Evolutionary conservation across 2,797 vertebrate genomes (phyloP), one percentile per base, ranked within the genome.

Genomic region (Amniataba percoides): DNA sequence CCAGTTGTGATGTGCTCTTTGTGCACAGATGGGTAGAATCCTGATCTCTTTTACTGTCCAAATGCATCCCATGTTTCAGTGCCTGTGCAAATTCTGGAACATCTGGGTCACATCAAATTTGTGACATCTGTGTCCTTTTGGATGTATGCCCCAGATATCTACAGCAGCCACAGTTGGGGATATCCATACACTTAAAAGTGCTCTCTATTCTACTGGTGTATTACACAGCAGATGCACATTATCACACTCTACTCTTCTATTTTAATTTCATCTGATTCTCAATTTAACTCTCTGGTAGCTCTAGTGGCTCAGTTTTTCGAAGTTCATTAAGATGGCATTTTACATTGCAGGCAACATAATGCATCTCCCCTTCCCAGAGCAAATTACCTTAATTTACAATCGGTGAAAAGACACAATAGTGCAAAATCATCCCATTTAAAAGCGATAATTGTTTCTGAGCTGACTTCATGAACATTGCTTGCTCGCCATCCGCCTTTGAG

Each of bases 101-200:
- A 89, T 91, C 87, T 93, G 89, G 85, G 92, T 86, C 86, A 84
- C 77, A 84, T 88, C 77, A 72, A 82, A 86, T 80, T 63, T 78
- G 81, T 82, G 80, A 87, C 90, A 93, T 92, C 89, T 91, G 90
- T 86, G 91, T 89, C 79, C 80, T 86, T 82, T 87, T 90, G 83
- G 81, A 85, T 70, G 61, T 77, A 36, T 60, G 87, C 82, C 88
- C 75, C 70, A 82, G 49, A 85, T 87, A 73, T 83, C 43, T 25
- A 21, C 76, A 84, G 75, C 70, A 53, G 64, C 65, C 60, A 49
- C 27, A 16, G n/a, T 60, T 39, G 16, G 23, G 27, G 51, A 89
- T 58, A 48, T 71, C 49, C 40, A 59, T 64, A 34, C 13, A 64
- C 48, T 71, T 82, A 48, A 61, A 71, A 52, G 18, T 34, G 13